These are phyloP conservation scores for Parasteatoda lunata DNA, from an alignment of 2,888 invertebrate genomes.

Conservation along the genomic window DNA sequence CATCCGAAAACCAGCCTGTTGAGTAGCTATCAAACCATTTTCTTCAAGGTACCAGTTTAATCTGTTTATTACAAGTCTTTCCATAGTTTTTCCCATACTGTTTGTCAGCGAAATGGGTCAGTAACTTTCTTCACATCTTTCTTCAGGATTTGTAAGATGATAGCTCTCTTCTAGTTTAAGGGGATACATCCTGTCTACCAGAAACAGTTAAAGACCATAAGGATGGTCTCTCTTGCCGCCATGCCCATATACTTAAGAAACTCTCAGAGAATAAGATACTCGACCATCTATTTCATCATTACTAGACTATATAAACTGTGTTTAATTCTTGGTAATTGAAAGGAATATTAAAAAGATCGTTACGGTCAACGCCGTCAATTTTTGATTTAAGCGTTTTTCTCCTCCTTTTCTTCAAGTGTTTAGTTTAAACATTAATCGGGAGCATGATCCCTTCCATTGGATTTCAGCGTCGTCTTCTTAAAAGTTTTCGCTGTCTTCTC, in stretches of 20 bases:
- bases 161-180: neutral
- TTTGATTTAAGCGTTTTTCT: neutral
- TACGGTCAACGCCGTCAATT: neutral
- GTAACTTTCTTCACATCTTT: neutral
- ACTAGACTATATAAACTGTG: slow-evolving; percentile 3
- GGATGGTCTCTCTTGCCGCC: neutral
- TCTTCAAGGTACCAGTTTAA: slow-evolving; percentile 7
- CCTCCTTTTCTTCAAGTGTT: neutral
- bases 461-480: slow-evolving; percentile 1
- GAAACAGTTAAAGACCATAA: slow-evolving; percentile 7
- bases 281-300: neutral
- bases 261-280: neutral
- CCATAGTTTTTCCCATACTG: neutral
- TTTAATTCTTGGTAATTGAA: neutral
- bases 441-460: neutral
- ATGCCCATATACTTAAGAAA: slow-evolving; percentile 4
- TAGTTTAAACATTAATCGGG: slow-evolving; percentile 2
- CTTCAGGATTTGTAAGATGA: neutral
- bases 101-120: neutral
- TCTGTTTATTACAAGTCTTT: neutral
- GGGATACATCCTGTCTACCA: neutral
- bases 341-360: neutral
- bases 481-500: neutral
- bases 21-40: neutral
- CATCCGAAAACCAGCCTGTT: slow-evolving; percentile 4